Conservation (phyloP, 2,888 invertebrate species). For the Noctua pronuba region DNA sequence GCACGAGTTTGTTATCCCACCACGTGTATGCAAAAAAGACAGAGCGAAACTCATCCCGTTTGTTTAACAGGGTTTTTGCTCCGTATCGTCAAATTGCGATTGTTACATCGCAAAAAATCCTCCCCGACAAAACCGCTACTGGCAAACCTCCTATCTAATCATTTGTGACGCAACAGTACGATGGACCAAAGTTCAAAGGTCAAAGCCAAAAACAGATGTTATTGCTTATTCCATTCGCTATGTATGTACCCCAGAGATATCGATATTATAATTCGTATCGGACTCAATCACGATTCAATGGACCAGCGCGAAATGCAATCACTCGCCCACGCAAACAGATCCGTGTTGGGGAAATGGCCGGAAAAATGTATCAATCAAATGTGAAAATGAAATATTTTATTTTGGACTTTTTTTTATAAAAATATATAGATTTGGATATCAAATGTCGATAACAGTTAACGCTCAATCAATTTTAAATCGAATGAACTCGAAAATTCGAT, state of each 20-base stretch:
- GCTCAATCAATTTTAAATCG: background rate
- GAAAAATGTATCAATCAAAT: constrained; percentile 26
- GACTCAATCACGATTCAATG: constrained; percentile 24
- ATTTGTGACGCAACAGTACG: background rate
- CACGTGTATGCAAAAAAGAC: background rate
- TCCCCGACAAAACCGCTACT: background rate
- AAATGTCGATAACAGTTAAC: constrained; percentile 16
- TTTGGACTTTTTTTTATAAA: background rate
- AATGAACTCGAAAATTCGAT: constrained; percentile 2
- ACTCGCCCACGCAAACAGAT: constrained; percentile 1
- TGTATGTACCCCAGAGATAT: constrained; percentile 16
- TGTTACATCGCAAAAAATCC: constrained; percentile 1
- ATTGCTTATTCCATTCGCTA: constrained; percentile 25
- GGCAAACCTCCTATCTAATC: constrained; percentile 9
- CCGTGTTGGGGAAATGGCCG: background rate
- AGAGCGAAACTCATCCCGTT: background rate
- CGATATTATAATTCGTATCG: constrained; percentile 15
- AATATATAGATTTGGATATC: background rate
- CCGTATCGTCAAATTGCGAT: background rate
- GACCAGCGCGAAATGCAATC: constrained; percentile 1
- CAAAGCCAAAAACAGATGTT: constrained; percentile 10
- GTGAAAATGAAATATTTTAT: constrained; percentile 13
- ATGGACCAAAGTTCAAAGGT: constrained; percentile 10
- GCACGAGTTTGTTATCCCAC: background rate
- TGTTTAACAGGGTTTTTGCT: constrained; percentile 19